Conservation (phyloP, 2,113 vertebrate genomes). For the Apeltes quadracus region DNA sequence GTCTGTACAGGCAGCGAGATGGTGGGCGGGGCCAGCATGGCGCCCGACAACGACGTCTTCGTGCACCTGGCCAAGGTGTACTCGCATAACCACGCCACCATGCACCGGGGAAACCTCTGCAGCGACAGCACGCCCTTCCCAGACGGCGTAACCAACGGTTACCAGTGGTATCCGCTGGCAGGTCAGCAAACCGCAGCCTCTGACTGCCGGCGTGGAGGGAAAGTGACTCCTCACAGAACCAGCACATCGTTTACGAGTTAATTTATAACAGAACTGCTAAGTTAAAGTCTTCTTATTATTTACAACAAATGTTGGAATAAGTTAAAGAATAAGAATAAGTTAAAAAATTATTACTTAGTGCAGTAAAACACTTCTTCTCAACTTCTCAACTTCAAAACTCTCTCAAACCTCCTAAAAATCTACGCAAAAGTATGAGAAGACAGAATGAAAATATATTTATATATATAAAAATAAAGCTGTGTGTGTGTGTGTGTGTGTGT, state of each 20-base stretch:
- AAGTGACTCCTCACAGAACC: background rate
- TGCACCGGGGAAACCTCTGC: conserved; percentile 82
- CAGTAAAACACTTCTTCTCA: too few relatives aligned
- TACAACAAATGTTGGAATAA: too few relatives aligned
- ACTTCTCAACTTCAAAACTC: too few relatives aligned
- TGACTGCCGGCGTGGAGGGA: background rate
- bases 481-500: conserved; percentile 5
- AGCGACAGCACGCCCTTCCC: conserved; percentile 70
- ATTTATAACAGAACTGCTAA: too few relatives aligned
- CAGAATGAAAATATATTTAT: too few relatives aligned
- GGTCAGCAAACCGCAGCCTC: conserved; percentile 72
- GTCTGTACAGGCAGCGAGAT: conserved; percentile 68
- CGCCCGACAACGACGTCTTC: conserved; percentile 91
- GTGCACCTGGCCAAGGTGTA: conserved; percentile 89
- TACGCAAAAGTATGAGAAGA: too few relatives aligned
- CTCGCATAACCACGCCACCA: conserved; percentile 84
- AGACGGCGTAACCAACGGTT: conserved; percentile 90
- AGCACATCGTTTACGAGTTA: too few relatives aligned
- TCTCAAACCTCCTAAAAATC: too few relatives aligned
- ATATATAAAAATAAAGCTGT: too few relatives aligned
- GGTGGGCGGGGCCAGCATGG: conserved; percentile 75
- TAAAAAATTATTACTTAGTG: too few relatives aligned
- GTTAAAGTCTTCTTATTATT: too few relatives aligned
- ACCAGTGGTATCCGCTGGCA: conserved; percentile 87
- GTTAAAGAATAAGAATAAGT: too few relatives aligned